Evolutionary conservation across 1,140 invertebrate species (phyloP).

Genomic region (Conopomorpha cramerella): DNA sequence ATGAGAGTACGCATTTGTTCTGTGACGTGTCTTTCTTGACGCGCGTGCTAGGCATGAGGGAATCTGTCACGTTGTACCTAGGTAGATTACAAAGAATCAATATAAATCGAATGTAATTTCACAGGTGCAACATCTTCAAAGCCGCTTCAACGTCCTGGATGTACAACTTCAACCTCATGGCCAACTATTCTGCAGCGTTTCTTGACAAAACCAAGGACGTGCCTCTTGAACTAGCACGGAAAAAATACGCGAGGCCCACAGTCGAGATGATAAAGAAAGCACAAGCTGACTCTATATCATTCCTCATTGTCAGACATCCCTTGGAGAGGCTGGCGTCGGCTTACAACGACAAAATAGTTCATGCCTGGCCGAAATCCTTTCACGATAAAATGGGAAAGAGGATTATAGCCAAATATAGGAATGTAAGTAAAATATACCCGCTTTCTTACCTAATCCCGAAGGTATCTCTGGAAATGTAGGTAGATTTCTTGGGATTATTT

Average conservation of each 20-base stretch:
- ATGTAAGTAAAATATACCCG: slow-evolving; percentile 17
- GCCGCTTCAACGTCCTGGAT: slow-evolving; percentile 88
- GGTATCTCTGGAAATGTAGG: no score
- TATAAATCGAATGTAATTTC: slow-evolving; percentile 10
- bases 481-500: no score
- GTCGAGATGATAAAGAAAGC: slow-evolving; percentile 68
- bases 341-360: slow-evolving; percentile 87
- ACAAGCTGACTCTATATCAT: slow-evolving; percentile 66
- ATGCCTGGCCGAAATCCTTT: slow-evolving; percentile 77
- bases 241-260: slow-evolving; percentile 76
- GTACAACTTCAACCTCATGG: slow-evolving; percentile 85
- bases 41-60: no score
- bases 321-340: slow-evolving; percentile 87
- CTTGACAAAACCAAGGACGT: slow-evolving; percentile 76
- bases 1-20: no score
- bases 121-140: slow-evolving; percentile 82
- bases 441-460: no score
- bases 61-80: no score
- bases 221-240: slow-evolving; percentile 74
- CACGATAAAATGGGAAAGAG: slow-evolving; percentile 78
- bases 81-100: no score
- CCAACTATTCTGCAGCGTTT: slow-evolving; percentile 78
- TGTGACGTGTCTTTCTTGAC: no score
- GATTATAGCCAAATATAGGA: slow-evolving; percentile 75
- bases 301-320: slow-evolving; percentile 88